Percentiles rank a stretch among this genome's conserved stretches.
phyloP scores from a whole-genome alignment of 2,888 invertebrate species.

The Aspidapion aeneum region DNA sequence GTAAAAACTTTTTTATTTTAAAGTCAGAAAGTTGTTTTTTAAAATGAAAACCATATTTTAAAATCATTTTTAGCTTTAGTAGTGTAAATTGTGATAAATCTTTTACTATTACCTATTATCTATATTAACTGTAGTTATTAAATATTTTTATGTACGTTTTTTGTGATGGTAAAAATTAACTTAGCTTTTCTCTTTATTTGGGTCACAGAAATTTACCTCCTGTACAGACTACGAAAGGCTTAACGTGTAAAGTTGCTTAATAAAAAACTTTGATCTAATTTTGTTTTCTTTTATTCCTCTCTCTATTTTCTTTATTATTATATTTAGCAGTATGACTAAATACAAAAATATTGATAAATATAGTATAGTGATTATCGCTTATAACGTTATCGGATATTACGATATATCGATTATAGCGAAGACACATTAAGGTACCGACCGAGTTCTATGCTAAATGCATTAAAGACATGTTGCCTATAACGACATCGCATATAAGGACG shows the following conservation, averaged over 20 bases:
- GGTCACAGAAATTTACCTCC: slow-evolving; percentile 41
- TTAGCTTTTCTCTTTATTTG: slow-evolving; percentile 11
- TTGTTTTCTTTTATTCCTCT: neutral
- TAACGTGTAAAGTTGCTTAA: slow-evolving; percentile 50
- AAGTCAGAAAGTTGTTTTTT: too few relatives aligned
- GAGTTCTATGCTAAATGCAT: too few relatives aligned
- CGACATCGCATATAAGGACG: too few relatives aligned
- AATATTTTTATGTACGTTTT: slow-evolving; percentile 8
- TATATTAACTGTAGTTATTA: neutral
- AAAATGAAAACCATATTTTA: too few relatives aligned
- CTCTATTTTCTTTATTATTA: neutral
- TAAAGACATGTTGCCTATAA: too few relatives aligned
- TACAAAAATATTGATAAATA: too few relatives aligned
- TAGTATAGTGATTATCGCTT: too few relatives aligned
- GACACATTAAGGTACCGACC: too few relatives aligned
- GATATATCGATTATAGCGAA: too few relatives aligned
- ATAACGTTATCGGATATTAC: too few relatives aligned
- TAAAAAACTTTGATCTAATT: slow-evolving; percentile 33
- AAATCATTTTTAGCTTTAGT: slow-evolving; percentile 5
- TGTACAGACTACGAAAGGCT: slow-evolving; percentile 48
- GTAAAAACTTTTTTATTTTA: too few relatives aligned
- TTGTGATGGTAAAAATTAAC: slow-evolving; percentile 12
- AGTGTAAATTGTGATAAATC: slow-evolving; percentile 25
- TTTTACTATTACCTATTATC: slow-evolving; percentile 8
- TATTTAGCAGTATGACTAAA: too few relatives aligned